Percentiles rank a stretch among this genome's conserved stretches.
Conservation (phyloP, 2,113 vertebrate genomes). For the Phylloscopus trochilus region DNA sequence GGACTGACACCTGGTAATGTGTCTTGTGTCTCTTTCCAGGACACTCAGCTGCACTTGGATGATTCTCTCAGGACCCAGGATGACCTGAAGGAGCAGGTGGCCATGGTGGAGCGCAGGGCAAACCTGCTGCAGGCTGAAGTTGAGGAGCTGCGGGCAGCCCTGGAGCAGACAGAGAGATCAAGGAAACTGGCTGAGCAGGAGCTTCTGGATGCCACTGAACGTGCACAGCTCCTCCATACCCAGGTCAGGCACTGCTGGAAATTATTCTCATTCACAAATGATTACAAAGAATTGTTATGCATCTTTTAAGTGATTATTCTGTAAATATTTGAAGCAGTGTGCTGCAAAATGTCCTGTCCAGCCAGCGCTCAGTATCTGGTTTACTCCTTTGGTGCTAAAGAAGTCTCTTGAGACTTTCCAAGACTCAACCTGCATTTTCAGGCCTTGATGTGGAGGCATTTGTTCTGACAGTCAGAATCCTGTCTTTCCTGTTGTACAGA, state of each 20-base stretch:
- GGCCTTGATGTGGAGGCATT: too few species aligned
- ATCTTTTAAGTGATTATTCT: neutral
- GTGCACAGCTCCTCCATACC: constrained; percentile 78
- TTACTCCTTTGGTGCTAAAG: neutral
- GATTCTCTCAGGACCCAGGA: constrained; percentile 78
- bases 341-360: neutral
- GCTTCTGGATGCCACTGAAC: constrained; percentile 81
- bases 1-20: too few species aligned
- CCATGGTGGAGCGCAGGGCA: constrained; percentile 82
- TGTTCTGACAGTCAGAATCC: too few species aligned
- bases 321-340: neutral
- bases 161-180: constrained; percentile 83
- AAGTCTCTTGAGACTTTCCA: too few species aligned
- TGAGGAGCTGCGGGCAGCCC: constrained; percentile 72
- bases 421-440: too few species aligned
- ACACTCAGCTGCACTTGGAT: neutral
- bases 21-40: too few species aligned
- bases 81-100: constrained; percentile 84
- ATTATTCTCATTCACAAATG: neutral
- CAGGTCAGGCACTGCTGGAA: neutral
- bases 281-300: neutral
- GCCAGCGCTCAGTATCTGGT: neutral
- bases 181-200: constrained; percentile 86
- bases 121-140: constrained; percentile 76
- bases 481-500: too few species aligned